phyloP scores from a whole-genome alignment of 92 coral and sea anemone species.

The Heliopora coerulea region DNA sequence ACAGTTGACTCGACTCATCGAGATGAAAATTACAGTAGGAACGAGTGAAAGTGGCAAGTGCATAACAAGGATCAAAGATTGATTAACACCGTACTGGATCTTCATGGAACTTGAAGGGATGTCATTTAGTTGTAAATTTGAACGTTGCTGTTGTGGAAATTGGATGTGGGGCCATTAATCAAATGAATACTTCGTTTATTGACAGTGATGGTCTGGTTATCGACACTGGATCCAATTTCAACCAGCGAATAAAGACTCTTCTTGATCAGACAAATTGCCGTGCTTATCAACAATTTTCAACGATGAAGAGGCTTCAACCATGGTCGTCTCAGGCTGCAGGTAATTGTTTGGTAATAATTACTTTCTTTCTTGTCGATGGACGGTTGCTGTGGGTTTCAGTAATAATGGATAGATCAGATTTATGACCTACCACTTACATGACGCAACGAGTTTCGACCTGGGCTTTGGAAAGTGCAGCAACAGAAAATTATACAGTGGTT shows the following conservation, averaged over 20 bases:
- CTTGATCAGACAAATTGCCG: too few species aligned
- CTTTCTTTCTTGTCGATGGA: conserved; percentile 44
- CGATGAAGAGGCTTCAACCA: not conserved
- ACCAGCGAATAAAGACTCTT: not conserved
- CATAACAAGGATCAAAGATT: too few species aligned
- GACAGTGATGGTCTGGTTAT: not conserved
- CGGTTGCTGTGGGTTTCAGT: conserved; percentile 56
- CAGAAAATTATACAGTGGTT: conserved; percentile 50
- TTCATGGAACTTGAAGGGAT: too few species aligned
- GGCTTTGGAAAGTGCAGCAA: conserved; percentile 37
- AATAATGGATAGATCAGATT: conserved; percentile 34
- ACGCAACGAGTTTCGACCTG: conserved; percentile 41
- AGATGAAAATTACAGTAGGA: too few species aligned
- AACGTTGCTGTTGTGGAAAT: conserved; percentile 18
- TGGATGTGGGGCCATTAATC: conserved; percentile 1
- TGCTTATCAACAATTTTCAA: too few species aligned
- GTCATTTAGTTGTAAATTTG: conserved; percentile 2
- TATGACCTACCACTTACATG: conserved; percentile 54
- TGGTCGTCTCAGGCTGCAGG: not conserved
- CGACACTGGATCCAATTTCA: not conserved
- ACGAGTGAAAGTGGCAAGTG: too few species aligned
- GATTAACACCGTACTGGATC: too few species aligned
- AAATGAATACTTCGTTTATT: not conserved
- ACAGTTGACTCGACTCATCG: too few species aligned
- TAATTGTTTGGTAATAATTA: not conserved